Base-by-base conservation (phyloP, 1,140 invertebrate species). In the Ericerus pela region DNA sequence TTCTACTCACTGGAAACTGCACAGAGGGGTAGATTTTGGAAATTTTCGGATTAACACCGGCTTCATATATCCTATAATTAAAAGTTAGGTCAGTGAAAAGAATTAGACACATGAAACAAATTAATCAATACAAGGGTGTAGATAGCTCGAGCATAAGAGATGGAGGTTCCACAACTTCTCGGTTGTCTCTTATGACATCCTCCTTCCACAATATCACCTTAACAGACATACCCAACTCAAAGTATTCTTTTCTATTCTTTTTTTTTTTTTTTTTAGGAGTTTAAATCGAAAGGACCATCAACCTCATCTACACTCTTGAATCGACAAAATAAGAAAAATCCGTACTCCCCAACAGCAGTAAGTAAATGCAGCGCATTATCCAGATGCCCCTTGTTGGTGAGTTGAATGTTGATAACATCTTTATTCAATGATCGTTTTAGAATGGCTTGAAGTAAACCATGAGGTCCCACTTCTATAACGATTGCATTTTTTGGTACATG, bases 401-500 rank as follows among this genome's bases (percentile, higher is more conserved):
- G 69, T 1, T 86, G 73, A 41, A 95, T 72, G 63, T 89, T 85
- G 0, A 75, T 70, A 60, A 80, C 77, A 3, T 68, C 68, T 5
- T 72, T 56, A 14, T 66, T 64, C 1, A 85, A 64, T 2, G 77
- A 80, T 60, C 88, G 73, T 58, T 86, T 85, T 0, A 95, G 69
- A 63, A 94, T 81, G 0, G 89, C 83, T 69, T 93, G 88, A 8
- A 95, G 76, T 67, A 63, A 76, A 74, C 41, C 79, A 65, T n/a
- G 78, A 65, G 56, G 75, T 16, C 74, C 75, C 36, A 78, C 70
- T 66, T 79, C 78, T 51, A 80, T 84, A 0, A 81, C 77, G 52
- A 94, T 72, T 0, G 89, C 82, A 67, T 93, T 82, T 38, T 73
- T 70, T 0, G 87, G 88, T 26, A 96, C 79, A 51, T 84, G 71